phyloP scores from a whole-genome alignment of 2,113 vertebrate genomes.

The Elachura formosa region DNA sequence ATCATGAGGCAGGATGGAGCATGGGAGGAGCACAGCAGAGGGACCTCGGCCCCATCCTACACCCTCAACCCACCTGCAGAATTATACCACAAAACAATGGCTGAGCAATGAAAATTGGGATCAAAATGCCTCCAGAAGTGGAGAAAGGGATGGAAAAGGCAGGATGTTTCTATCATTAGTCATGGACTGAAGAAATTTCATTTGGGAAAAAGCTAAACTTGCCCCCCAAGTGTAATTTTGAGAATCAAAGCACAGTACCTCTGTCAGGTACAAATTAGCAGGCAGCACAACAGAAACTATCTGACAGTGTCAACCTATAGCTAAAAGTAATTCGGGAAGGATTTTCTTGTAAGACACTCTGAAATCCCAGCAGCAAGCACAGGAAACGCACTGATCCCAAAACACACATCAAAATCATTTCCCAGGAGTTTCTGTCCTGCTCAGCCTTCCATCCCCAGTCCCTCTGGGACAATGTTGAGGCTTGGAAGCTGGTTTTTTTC shows the following conservation, averaged over 20 bases:
- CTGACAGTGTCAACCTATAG: neutral
- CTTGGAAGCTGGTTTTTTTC: too few relatives aligned
- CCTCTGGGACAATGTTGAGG: too few relatives aligned
- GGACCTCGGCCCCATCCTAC: neutral
- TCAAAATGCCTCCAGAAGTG: neutral
- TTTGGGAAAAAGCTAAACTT: neutral
- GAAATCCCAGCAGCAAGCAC: neutral
- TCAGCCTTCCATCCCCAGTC: neutral
- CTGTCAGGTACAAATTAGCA: neutral
- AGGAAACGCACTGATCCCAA: neutral
- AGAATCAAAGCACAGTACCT: neutral
- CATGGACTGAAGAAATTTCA: neutral
- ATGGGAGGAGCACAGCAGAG: rapidly evolving
- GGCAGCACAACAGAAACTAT: neutral
- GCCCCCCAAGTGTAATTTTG: neutral
- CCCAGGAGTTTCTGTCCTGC: neutral
- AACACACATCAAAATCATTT: rapidly evolving
- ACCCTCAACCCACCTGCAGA: neutral
- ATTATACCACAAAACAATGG: neutral
- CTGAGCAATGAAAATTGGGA: neutral
- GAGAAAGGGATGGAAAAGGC: neutral
- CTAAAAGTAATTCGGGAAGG: neutral
- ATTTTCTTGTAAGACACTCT: neutral
- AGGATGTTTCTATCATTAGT: neutral
- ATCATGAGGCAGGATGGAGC: rapidly evolving